Evolutionary conservation across 1,140 invertebrate species (phyloP), one percentile per base, ranked within the genome.

Genomic region (Meteorus sp.): DNA sequence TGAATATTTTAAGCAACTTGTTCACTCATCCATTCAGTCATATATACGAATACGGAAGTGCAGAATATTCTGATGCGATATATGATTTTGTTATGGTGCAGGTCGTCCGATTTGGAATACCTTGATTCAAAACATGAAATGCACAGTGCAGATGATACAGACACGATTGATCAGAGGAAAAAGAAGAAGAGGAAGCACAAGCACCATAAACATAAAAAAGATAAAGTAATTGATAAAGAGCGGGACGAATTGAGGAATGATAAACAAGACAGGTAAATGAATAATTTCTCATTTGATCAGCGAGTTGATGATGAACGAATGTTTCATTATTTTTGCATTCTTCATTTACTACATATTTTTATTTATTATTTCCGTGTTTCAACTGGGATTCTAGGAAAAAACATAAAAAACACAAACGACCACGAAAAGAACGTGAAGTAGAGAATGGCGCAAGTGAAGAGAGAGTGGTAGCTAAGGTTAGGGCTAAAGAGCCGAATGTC

Each of bases 131-230:
- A 69, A 20, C 69, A 63, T 39, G 71, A 75, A 13, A 54, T 69
- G 9, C 60, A 73, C 7, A 71, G 68, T 31, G 44, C 71, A 23
- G 70, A 73, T 51, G 67, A 79, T 29, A 55, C 66, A 6, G 77
- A 79, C 23, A 60, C 66, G 17, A 51, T 76, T 11, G 75, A 81
- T 50, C 67, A 67, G 41, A 78, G 75, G 61, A 83, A 81, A 59
- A 80, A 81, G 56, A 84, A 82, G 54, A 85, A 83, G 63, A 78
- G 81, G 61, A 84, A 84, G 66, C 82, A 85, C 61, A 83, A 84
- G 59, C 82, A 83, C 59, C 82, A 83, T 45, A 84, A 84, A 60
- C 81, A 83, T 58, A 84, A 84, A 68, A 80, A 79, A 55, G 80
- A 82, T 50, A 78, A 78, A 64, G 63, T 72, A 43, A 56, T 74